phyloP scores from a whole-genome alignment of 2,888 invertebrate species.

The Ypsolopha sequella region DNA sequence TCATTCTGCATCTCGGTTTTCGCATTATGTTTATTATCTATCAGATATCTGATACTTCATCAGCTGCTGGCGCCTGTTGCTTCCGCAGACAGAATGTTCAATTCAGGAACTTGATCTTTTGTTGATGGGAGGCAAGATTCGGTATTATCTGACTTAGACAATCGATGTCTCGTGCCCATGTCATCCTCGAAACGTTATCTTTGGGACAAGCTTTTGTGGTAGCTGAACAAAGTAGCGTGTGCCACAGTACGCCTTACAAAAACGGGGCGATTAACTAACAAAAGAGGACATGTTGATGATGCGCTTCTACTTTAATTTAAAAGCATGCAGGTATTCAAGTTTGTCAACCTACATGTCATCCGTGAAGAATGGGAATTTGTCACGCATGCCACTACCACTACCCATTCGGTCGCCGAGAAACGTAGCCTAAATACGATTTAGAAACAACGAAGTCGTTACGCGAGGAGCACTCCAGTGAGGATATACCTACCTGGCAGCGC shows the following conservation, averaged over 20 bases:
- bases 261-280: too few relatives aligned
- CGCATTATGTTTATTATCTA: conserved; percentile 55
- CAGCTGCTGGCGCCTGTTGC: conserved; percentile 63
- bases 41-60: conserved; percentile 44
- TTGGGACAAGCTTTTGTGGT: conserved; percentile 45
- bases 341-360: too few relatives aligned
- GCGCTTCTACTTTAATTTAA: too few relatives aligned
- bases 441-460: neutral
- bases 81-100: conserved; percentile 50
- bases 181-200: conserved; percentile 46
- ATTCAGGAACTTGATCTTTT: conserved; percentile 58
- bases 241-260: too few relatives aligned
- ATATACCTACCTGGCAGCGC: conserved; percentile 5
- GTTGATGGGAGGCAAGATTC: conserved; percentile 56
- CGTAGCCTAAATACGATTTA: conserved; percentile 1
- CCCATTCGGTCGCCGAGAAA: neutral
- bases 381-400: neutral
- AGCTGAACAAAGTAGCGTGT: conserved; percentile 42
- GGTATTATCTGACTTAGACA: conserved; percentile 40
- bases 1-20: conserved; percentile 46
- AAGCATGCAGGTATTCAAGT: too few relatives aligned
- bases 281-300: too few relatives aligned
- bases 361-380: neutral
- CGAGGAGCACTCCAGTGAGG: neutral
- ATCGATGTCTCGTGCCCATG: conserved; percentile 59